A percentile compares a stretch with the other conserved stretches of the same genome.
phyloP scores from a whole-genome alignment of 1,140 invertebrate species.

The Drosophila watanabei region DNA sequence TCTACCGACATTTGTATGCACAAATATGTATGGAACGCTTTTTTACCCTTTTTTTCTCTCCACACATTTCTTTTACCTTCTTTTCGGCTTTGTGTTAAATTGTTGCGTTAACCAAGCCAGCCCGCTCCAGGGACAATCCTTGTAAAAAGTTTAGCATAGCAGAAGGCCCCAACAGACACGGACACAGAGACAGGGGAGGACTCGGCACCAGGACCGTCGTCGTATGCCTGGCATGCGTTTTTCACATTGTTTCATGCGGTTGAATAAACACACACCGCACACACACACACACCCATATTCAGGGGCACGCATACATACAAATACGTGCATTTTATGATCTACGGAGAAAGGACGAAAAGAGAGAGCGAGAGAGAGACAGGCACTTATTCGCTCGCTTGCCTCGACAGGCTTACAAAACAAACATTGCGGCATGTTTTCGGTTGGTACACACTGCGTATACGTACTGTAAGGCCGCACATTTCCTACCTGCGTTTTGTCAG shows the following conservation, averaged over 20 bases:
- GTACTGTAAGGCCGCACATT: conserved; percentile 77
- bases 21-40: conserved; percentile 46
- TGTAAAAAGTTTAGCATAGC: conserved; percentile 80
- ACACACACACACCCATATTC: conserved; percentile 24
- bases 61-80: conserved; percentile 47
- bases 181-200: conserved; percentile 14
- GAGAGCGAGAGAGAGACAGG: conserved; percentile 28
- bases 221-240: conserved; percentile 76
- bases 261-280: conserved; percentile 79
- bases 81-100: conserved; percentile 66
- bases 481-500: conserved; percentile 67
- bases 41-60: conserved; percentile 20
- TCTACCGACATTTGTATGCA: conserved; percentile 30
- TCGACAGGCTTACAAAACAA: conserved; percentile 81
- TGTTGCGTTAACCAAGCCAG: conserved; percentile 68
- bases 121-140: conserved; percentile 68
- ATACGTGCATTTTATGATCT: conserved; percentile 68
- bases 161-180: conserved; percentile 41
- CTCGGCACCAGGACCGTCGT: conserved; percentile 19
- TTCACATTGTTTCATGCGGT: conserved; percentile 82
- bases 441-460: conserved; percentile 81
- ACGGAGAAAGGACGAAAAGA: conserved; percentile 32
- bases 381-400: conserved; percentile 81
- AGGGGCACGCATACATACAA: conserved; percentile 35
- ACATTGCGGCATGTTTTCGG: conserved; percentile 82